Conservation (phyloP, 2,113 vertebrate genomes). For the Odontophorus gujanensis region DNA sequence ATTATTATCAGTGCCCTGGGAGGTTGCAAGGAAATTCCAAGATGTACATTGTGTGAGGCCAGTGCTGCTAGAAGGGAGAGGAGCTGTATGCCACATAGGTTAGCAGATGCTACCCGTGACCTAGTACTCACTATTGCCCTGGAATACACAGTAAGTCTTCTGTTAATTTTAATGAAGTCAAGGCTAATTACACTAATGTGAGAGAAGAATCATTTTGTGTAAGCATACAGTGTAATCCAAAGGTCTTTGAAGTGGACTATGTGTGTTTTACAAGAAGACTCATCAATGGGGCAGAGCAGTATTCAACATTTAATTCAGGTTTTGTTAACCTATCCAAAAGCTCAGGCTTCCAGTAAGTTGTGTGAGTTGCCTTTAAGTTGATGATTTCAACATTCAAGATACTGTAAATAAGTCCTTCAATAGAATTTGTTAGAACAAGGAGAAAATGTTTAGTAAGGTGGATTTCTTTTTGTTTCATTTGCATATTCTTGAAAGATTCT, state of each 20-base stretch:
- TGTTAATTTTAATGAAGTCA: slow-evolving; percentile 26
- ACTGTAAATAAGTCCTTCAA: neutral
- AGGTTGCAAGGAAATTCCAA: neutral
- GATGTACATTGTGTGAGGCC: rapidly evolving
- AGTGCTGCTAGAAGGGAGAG: neutral
- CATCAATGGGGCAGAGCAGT: neutral
- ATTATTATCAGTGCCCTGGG: neutral
- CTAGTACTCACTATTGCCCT: neutral
- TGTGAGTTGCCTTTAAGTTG: neutral
- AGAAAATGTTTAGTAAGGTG: neutral
- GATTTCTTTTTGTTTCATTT: neutral
- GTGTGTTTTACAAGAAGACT: neutral
- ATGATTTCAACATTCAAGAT: neutral
- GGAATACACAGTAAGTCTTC: neutral
- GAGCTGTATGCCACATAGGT: rapidly evolving
- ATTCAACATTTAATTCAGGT: neutral
- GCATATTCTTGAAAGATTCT: neutral
- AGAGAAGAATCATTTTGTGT: neutral
- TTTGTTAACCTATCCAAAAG: neutral
- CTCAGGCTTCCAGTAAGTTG: neutral
- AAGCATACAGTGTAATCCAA: neutral
- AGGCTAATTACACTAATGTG: neutral
- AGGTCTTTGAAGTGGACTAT: neutral
- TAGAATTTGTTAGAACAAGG: neutral
- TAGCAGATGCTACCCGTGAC: neutral